Conservation (phyloP, 2,113 vertebrate species). For the Galemys pyrenaicus region DNA sequence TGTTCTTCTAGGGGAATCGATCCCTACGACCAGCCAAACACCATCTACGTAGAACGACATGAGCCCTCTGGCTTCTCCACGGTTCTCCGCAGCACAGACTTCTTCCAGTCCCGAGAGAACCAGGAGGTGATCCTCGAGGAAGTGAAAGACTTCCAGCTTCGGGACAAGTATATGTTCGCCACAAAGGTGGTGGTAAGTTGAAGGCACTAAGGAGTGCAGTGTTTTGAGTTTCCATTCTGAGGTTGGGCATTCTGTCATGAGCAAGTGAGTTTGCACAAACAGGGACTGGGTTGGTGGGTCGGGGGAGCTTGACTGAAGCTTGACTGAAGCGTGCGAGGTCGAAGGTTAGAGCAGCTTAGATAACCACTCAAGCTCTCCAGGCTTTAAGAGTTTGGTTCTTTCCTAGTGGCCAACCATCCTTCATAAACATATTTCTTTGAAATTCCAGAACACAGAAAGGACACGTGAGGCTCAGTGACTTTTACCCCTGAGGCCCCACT, state of each 20-base stretch:
- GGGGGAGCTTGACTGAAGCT: too few species aligned
- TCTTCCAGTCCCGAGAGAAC: conserved; percentile 95
- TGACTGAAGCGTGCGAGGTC: not conserved
- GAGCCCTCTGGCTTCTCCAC: conserved; percentile 94
- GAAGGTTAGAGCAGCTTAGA: not conserved
- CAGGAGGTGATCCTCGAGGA: conserved; percentile 93
- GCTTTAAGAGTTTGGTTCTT: not conserved
- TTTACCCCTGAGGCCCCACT: not conserved
- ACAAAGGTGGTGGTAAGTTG: conserved; percentile 93
- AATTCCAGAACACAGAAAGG: not conserved
- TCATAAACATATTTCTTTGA: not conserved
- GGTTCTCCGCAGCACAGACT: conserved; percentile 94
- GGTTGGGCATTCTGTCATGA: not conserved
- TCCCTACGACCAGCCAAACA: conserved; percentile 92
- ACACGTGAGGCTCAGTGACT: not conserved
- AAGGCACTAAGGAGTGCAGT: rapidly evolving
- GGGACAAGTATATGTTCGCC: conserved; percentile 98
- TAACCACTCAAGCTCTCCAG: not conserved
- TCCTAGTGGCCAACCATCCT: not conserved
- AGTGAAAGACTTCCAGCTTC: conserved; percentile 95
- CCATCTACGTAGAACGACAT: conserved; percentile 93
- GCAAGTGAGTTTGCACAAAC: not conserved
- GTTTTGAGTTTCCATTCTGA: not conserved
- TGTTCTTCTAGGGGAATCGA: conserved; percentile 90
- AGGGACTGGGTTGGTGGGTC: rapidly evolving